Evolutionary conservation across 2,797 vertebrate species (phyloP).

Genomic region (Ciconia nigra): DNA sequence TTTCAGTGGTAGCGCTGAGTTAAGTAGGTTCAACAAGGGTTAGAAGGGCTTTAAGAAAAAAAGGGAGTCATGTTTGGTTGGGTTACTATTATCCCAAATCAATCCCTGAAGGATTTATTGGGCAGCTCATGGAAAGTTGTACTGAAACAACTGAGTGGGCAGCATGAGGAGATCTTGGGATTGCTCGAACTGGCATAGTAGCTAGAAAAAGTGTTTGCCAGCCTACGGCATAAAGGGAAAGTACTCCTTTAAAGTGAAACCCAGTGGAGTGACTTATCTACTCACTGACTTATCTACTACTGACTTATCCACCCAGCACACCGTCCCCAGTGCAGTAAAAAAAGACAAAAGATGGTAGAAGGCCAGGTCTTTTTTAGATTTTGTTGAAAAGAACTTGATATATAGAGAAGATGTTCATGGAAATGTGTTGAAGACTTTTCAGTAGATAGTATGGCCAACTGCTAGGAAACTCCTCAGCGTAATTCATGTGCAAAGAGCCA

Average conservation of each 20-base stretch:
- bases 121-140: neutral
- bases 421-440: neutral
- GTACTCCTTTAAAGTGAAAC: neutral
- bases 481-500: neutral
- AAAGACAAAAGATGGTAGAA: neutral
- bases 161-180: neutral
- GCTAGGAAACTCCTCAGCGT: neutral
- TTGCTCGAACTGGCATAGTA: neutral
- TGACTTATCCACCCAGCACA: neutral
- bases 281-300: neutral
- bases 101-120: neutral
- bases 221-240: neutral
- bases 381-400: neutral
- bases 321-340: neutral
- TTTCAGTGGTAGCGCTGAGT: neutral
- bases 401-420: neutral
- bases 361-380: neutral
- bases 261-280: neutral
- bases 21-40: neutral
- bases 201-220: neutral
- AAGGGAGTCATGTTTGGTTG: neutral
- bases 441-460: neutral
- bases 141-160: neutral
- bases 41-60: neutral
- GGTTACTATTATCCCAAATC: neutral